These are phyloP conservation scores for Melipona beecheii DNA, from an alignment of 2,888 invertebrate species.

Conservation along the genomic window DNA sequence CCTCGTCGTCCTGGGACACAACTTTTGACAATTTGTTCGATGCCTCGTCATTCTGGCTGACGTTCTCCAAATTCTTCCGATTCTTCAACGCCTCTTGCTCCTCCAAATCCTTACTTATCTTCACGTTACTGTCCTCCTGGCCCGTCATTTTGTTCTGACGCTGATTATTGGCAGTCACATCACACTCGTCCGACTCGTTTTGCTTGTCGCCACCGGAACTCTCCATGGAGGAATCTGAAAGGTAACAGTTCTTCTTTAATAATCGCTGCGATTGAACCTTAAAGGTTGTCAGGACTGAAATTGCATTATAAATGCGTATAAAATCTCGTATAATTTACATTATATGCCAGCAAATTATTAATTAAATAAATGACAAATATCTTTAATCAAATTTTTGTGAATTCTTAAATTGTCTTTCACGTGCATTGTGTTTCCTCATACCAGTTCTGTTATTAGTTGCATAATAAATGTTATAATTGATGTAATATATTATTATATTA, in stretches of 20 bases:
- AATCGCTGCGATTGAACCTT: neutral
- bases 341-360: too few species aligned
- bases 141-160: slow-evolving; percentile 63
- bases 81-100: slow-evolving; percentile 68
- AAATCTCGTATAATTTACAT: neutral
- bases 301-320: neutral
- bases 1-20: slow-evolving; percentile 65
- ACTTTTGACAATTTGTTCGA: slow-evolving; percentile 54
- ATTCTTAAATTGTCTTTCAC: neutral
- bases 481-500: too few species aligned
- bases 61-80: slow-evolving; percentile 67
- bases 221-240: slow-evolving; percentile 80
- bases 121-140: slow-evolving; percentile 52
- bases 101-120: slow-evolving; percentile 49
- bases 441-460: too few species aligned
- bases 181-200: slow-evolving; percentile 78
- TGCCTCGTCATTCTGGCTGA: slow-evolving; percentile 41
- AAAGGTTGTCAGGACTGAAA: neutral
- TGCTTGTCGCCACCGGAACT: slow-evolving; percentile 76
- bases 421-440: neutral
- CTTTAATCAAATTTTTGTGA: too few species aligned
- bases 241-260: neutral
- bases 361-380: too few species aligned
- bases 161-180: slow-evolving; percentile 70
- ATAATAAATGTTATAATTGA: too few species aligned